Conservation (phyloP, 2,888 invertebrate genomes). For the Abrostola triplasia region DNA sequence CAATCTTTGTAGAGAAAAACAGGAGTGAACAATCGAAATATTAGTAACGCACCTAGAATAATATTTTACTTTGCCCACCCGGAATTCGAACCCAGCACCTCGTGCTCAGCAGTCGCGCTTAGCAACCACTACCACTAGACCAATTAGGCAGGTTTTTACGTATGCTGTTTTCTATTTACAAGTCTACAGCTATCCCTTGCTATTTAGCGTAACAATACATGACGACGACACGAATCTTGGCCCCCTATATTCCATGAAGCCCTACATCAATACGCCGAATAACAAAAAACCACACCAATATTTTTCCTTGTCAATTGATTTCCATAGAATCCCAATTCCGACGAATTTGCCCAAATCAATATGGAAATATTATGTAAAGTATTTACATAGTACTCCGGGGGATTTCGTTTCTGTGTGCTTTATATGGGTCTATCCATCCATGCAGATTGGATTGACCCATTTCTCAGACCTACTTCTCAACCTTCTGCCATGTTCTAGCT, state of each 20-base stretch:
- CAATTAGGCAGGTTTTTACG: too few relatives aligned
- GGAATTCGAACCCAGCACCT: too few relatives aligned
- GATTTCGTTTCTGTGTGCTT: conserved; percentile 29
- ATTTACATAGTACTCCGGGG: conserved; percentile 43
- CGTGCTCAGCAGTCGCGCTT: too few relatives aligned
- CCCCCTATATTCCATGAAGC: neutral
- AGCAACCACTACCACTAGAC: too few relatives aligned
- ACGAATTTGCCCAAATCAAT: conserved; percentile 46
- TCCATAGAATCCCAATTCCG: conserved; percentile 41
- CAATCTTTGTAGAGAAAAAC: too few relatives aligned
- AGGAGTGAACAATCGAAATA: too few relatives aligned
- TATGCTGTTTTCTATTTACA: too few relatives aligned
- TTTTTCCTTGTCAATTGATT: conserved; percentile 49
- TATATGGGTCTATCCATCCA: conserved; percentile 20
- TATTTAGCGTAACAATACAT: too few relatives aligned
- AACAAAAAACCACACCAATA: conserved; percentile 28
- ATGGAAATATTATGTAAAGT: conserved; percentile 51
- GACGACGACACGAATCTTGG: neutral
- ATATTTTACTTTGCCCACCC: too few relatives aligned
- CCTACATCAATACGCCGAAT: conserved; percentile 5
- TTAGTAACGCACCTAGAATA: too few relatives aligned
- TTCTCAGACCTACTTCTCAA: conserved; percentile 10
- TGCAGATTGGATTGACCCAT: conserved; percentile 22
- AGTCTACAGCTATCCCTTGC: too few relatives aligned
- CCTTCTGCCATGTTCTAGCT: too few relatives aligned